Evolutionary conservation across 2,113 vertebrate genomes (phyloP).

Genomic region (Corythaixoides concolor): DNA sequence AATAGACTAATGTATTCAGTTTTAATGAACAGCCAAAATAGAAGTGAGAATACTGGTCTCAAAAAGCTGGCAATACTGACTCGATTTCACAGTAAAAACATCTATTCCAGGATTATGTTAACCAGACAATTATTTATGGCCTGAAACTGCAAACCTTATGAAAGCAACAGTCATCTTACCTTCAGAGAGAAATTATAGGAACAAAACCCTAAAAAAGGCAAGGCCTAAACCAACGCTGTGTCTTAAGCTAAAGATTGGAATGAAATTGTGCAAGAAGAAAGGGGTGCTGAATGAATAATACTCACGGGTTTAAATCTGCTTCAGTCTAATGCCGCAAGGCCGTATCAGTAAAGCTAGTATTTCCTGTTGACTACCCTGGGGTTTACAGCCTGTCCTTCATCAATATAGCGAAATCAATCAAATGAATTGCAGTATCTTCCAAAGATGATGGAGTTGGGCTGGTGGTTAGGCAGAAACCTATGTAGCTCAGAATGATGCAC

Average conservation of each 20-base stretch:
- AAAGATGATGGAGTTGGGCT: not conserved
- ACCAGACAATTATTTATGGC: not conserved
- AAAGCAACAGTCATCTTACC: not conserved
- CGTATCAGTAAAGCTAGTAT: not conserved
- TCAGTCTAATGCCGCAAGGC: not conserved
- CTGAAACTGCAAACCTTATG: not conserved
- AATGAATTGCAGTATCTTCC: not conserved
- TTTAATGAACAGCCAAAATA: not conserved
- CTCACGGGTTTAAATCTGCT: not conserved
- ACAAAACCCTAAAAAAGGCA: not conserved
- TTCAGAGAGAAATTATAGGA: not conserved
- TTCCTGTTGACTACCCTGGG: rapidly evolving
- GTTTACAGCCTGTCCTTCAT: not conserved
- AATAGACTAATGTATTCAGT: not conserved
- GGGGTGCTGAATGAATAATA: not conserved
- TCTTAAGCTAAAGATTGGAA: not conserved
- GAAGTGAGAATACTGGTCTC: not conserved
- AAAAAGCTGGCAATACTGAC: not conserved
- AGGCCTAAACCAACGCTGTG: not conserved
- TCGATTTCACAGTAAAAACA: not conserved
- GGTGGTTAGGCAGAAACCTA: not conserved
- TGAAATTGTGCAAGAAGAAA: not conserved
- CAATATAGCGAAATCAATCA: not conserved
- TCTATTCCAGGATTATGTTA: not conserved
- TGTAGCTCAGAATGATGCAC: not conserved